A percentile compares a stretch with the other conserved stretches of the same genome.
These are phyloP conservation scores for Zosterops hypoxanthus DNA, from an alignment of 2,113 vertebrate species.

Conservation along the genomic window DNA sequence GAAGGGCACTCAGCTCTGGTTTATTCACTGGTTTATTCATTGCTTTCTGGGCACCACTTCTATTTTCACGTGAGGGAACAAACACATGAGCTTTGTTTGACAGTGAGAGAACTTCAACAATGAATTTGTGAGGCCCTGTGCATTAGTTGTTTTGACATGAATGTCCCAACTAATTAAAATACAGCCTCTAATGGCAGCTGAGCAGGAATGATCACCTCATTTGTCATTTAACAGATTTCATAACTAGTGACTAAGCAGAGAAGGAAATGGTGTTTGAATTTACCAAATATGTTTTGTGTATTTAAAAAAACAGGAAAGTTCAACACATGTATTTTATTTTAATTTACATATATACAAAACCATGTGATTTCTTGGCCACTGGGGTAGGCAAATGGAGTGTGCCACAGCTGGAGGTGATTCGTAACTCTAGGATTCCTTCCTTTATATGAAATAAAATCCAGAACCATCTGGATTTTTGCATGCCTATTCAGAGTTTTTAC, in stretches of 20 bases:
- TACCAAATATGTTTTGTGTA: not conserved
- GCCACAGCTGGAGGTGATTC: not conserved
- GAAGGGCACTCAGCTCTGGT: not conserved
- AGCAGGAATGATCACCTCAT: not conserved
- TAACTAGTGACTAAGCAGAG: conserved; percentile 22
- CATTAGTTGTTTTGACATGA: conserved; percentile 4
- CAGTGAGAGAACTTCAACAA: not conserved
- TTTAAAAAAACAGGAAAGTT: conserved; percentile 11
- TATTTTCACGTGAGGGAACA: not conserved
- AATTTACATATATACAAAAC: not conserved
- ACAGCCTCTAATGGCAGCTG: not conserved
- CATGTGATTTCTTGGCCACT: not conserved
- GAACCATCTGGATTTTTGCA: not conserved
- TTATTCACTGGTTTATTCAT: not conserved
- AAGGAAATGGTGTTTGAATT: not conserved
- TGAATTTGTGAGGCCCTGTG: not conserved
- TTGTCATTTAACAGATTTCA: not conserved
- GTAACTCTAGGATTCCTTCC: not conserved
- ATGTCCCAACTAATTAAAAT: conserved; percentile 14
- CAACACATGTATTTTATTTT: not conserved
- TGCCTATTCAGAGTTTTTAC: not conserved
- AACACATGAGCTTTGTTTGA: not conserved
- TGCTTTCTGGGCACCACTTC: not conserved
- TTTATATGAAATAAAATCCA: not conserved
- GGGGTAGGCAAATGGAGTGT: not conserved